Evolutionary conservation across 2,797 vertebrate genomes (phyloP).

Genomic region (Dendrocincla tyrannina): DNA sequence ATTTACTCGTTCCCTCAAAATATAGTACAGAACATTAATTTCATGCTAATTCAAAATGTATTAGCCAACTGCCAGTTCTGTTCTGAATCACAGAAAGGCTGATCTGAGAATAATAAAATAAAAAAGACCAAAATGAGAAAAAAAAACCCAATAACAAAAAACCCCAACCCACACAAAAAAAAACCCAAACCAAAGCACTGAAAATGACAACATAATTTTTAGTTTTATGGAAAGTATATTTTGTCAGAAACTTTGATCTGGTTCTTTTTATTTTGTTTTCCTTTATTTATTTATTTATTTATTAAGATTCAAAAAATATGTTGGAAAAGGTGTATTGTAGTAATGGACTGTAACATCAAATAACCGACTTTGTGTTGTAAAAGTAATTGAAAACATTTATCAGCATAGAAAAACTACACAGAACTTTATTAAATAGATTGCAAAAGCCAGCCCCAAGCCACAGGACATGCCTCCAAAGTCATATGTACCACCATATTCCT

Average conservation of each 20-base stretch:
- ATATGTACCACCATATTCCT: background rate
- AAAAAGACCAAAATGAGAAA: background rate
- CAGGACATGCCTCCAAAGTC: background rate
- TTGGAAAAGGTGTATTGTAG: background rate
- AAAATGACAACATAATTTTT: background rate
- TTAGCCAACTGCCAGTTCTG: constrained; percentile 1
- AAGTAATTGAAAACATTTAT: constrained; percentile 52
- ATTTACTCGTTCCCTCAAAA: constrained; percentile 43
- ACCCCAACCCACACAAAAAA: too few relatives aligned
- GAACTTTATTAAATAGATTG: constrained; percentile 1
- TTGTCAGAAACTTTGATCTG: background rate
- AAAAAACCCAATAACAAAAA: background rate
- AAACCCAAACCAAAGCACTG: background rate
- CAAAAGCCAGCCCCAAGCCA: background rate
- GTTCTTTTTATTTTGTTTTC: background rate
- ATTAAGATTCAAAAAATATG: background rate
- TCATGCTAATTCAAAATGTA: constrained; percentile 47
- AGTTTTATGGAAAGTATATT: background rate
- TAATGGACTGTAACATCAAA: constrained; percentile 27
- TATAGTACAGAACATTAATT: constrained; percentile 52
- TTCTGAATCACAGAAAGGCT: background rate
- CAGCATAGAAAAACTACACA: background rate
- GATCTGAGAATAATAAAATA: background rate
- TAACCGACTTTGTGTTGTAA: background rate
- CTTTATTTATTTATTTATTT: background rate